Conservation (phyloP, 2,888 invertebrate genomes). For the Drosophila dives region DNA sequence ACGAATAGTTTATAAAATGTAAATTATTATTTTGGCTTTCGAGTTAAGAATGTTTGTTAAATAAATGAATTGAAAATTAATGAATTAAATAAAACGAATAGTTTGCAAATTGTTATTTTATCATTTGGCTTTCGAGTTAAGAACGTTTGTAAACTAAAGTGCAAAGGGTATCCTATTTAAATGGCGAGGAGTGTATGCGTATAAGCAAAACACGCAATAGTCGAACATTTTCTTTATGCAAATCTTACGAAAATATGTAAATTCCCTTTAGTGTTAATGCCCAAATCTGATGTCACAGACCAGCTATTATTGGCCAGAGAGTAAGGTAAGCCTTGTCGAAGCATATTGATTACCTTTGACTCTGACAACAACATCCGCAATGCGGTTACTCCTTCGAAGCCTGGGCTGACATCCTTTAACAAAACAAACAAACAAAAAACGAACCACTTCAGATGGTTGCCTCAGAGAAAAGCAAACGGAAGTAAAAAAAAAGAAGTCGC, state of each 20-base stretch:
- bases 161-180: not conserved
- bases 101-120: not conserved
- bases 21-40: not conserved
- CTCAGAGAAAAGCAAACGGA: conserved; percentile 58
- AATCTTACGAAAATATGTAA: not conserved
- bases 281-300: not conserved
- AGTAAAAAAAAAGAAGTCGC: conserved; percentile 55
- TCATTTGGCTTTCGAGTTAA: not conserved
- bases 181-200: not conserved
- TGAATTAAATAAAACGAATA: not conserved
- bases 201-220: not conserved
- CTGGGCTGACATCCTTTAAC: conserved; percentile 38
- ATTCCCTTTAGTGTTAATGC: not conserved
- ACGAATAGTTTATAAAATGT: not conserved
- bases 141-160: not conserved
- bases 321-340: conserved; percentile 3
- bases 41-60: not conserved
- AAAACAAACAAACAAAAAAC: conserved; percentile 36
- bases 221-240: not conserved
- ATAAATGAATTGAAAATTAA: not conserved
- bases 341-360: conserved; percentile 14
- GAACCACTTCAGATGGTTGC: conserved; percentile 45
- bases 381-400: not conserved
- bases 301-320: not conserved
- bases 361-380: conserved; percentile 10